Conservation (phyloP, 1,140 invertebrate species). For the Apocrypta bakeri region DNA sequence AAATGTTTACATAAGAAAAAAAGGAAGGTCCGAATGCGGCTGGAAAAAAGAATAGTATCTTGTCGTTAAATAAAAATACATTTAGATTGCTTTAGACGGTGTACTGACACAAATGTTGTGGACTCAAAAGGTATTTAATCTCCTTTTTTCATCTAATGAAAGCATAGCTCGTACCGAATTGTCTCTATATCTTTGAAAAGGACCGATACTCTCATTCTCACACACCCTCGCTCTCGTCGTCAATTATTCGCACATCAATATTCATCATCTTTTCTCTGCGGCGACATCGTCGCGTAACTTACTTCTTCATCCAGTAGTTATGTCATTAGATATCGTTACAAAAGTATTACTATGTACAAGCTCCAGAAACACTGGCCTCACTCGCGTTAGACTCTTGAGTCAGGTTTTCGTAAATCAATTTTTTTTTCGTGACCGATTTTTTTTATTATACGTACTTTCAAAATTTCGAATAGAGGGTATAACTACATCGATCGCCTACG, state of each 20-base stretch:
- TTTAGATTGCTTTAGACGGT: slow-evolving; percentile 25
- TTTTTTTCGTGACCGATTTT: background rate
- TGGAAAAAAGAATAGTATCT: slow-evolving; percentile 3
- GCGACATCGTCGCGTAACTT: slow-evolving; percentile 35
- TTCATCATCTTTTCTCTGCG: slow-evolving; percentile 18
- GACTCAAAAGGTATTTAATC: slow-evolving; percentile 17
- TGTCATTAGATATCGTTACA: slow-evolving; percentile 61
- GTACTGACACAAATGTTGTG: slow-evolving; percentile 36
- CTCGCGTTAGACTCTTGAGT: slow-evolving; percentile 54
- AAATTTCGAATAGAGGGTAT: background rate
- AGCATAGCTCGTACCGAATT: slow-evolving; percentile 35
- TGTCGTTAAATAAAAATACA: background rate
- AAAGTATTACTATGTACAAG: slow-evolving; percentile 65
- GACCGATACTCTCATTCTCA: slow-evolving; percentile 41
- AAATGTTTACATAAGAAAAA: slow-evolving; percentile 26
- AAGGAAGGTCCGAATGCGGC: slow-evolving; percentile 25
- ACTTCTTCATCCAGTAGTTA: slow-evolving; percentile 50
- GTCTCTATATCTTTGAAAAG: slow-evolving; percentile 32
- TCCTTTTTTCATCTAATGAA: background rate
- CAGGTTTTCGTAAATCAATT: slow-evolving; percentile 1
- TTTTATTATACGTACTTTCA: slow-evolving; percentile 20
- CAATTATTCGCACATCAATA: slow-evolving; percentile 42
- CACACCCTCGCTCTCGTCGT: slow-evolving; percentile 19
- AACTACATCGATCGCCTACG: slow-evolving; percentile 31
- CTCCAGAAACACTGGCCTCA: slow-evolving; percentile 56